Conservation (phyloP, 2,113 vertebrate genomes). For the Aphelocoma coerulescens region DNA sequence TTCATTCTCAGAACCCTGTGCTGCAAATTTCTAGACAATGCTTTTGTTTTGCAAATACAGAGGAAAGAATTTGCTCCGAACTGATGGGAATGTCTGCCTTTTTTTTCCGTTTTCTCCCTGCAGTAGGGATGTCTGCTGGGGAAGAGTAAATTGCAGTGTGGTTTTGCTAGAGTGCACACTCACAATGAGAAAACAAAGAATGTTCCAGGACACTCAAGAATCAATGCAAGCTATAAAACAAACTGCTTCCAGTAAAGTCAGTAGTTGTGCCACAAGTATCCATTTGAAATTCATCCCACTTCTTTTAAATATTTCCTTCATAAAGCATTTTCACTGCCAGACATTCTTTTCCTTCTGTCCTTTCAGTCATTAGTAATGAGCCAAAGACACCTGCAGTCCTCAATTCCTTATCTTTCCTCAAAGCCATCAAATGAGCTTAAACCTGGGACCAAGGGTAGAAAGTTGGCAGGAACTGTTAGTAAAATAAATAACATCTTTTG, state of each 20-base stretch:
- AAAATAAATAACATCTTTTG: not conserved
- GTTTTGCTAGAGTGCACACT: not conserved
- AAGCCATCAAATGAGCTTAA: not conserved
- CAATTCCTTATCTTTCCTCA: not conserved
- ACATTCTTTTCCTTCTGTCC: not conserved
- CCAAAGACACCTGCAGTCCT: not conserved
- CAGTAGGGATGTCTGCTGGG: not conserved
- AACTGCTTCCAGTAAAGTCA: not conserved
- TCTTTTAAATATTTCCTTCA: not conserved
- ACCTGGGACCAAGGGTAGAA: not conserved
- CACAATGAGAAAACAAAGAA: not conserved
- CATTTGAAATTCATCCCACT: not conserved
- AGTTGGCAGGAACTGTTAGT: not conserved
- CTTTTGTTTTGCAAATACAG: not conserved
- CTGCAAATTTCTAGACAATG: not conserved
- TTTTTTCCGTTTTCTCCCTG: not conserved
- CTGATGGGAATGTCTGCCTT: not conserved
- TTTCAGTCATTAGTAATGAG: not conserved
- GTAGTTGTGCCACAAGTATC: not conserved
- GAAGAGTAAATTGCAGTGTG: not conserved
- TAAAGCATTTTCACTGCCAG: not conserved
- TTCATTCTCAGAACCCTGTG: not conserved
- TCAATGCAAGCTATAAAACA: not conserved
- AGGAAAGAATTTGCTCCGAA: not conserved
- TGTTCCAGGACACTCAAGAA: not conserved